Evolutionary conservation across 2,113 vertebrate species (phyloP).

Genomic region (Turdus rufiventris): DNA sequence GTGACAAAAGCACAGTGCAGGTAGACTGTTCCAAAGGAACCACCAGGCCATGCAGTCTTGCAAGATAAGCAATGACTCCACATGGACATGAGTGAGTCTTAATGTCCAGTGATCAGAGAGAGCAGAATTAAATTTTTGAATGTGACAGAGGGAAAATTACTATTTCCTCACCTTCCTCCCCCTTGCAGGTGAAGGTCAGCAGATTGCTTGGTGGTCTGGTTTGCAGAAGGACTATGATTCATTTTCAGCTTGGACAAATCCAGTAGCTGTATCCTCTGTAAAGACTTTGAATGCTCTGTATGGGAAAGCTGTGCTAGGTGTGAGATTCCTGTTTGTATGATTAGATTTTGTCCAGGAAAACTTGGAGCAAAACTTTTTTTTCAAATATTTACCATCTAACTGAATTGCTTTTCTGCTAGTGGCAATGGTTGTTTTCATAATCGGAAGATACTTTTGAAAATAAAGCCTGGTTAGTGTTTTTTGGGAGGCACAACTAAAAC

Average conservation of each 20-base stretch:
- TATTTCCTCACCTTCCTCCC: not conserved
- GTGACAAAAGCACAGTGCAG: not conserved
- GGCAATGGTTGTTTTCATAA: not conserved
- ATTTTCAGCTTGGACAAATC: not conserved
- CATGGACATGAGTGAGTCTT: not conserved
- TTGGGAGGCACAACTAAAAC: not conserved
- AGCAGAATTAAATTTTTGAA: not conserved
- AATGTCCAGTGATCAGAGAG: not conserved
- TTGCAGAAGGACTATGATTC: not conserved
- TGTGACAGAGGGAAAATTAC: not conserved
- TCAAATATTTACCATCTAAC: not conserved
- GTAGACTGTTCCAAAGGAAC: not conserved
- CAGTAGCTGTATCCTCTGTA: not conserved
- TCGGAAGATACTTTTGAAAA: slow-evolving; percentile 38
- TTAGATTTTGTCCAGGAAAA: not conserved
- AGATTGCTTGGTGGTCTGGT: not conserved
- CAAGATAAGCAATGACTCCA: not conserved
- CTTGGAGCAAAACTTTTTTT: not conserved
- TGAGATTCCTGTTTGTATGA: not conserved
- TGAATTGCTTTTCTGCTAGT: not conserved
- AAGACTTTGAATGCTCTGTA: not conserved
- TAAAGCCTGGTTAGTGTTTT: not conserved
- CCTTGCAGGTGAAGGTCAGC: not conserved
- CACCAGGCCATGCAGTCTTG: accelerated
- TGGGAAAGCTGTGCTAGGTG: not conserved